These are phyloP conservation scores for Hemichromis elongatus DNA, from an alignment of 2,113 vertebrate species.

Conservation along the genomic window DNA sequence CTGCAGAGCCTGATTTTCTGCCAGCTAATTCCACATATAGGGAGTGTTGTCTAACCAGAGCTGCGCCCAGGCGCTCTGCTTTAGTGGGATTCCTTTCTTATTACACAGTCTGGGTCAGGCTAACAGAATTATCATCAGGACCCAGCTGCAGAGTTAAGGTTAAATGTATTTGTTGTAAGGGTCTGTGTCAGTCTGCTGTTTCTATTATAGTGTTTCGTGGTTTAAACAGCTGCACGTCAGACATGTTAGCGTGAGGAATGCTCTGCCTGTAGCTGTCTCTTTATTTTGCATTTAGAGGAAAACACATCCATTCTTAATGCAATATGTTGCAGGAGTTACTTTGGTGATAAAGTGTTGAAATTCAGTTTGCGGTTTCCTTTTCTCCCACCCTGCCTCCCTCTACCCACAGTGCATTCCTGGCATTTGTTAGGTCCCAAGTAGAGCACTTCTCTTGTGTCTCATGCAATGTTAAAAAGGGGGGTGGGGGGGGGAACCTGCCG, in stretches of 20 bases:
- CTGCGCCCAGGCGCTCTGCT: background rate
- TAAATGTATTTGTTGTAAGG: background rate
- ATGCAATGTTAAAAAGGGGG: background rate
- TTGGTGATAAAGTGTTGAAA: background rate
- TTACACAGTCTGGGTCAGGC: conserved; percentile 49
- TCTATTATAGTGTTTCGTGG: background rate
- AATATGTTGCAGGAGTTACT: background rate
- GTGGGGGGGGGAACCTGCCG: background rate
- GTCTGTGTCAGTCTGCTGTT: background rate
- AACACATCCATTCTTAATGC: background rate
- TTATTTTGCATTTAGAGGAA: background rate
- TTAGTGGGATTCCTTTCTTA: conserved; percentile 37
- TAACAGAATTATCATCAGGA: background rate
- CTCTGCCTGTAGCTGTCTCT: background rate
- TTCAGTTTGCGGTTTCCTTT: background rate
- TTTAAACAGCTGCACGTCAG: background rate
- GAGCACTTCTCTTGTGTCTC: background rate
- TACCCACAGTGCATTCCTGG: background rate
- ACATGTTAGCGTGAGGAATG: background rate
- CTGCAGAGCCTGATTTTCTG: conserved; percentile 6
- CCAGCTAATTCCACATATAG: conserved; percentile 19
- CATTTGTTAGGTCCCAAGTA: background rate
- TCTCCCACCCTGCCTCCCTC: background rate
- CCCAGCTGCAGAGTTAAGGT: background rate
- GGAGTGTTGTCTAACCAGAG: background rate